Conservation (phyloP, 2,797 vertebrate species). For the Brotula barbata region DNA sequence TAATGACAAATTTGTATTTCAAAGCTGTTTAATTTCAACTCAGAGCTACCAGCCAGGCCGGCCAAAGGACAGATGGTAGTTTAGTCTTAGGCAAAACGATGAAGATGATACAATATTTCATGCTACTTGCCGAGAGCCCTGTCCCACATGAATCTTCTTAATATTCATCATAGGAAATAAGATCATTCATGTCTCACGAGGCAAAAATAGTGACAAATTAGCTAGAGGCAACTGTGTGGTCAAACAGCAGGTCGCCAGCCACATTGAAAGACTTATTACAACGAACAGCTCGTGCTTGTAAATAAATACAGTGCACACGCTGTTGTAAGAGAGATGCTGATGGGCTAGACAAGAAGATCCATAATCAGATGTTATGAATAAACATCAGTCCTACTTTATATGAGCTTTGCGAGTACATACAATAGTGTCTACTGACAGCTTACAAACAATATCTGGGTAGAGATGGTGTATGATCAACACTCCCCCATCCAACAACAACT, state of each 20-base stretch:
- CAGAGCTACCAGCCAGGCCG: conserved; percentile 4
- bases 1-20: conserved; percentile 1
- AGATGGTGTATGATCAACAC: too few species aligned
- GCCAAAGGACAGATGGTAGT: conserved; percentile 58
- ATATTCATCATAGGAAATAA: conserved; percentile 47
- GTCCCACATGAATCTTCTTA: conserved; percentile 54
- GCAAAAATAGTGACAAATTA: conserved; percentile 33
- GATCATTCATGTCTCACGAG: conserved; percentile 16
- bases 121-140: conserved; percentile 53
- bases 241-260: conserved; percentile 24
- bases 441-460: too few species aligned
- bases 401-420: too few species aligned
- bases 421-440: too few species aligned
- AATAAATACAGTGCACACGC: conserved; percentile 13
- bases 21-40: background rate
- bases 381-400: background rate
- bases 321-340: conserved; percentile 16
- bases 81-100: conserved; percentile 20
- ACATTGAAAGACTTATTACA: conserved; percentile 24
- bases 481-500: too few species aligned
- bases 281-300: conserved; percentile 29
- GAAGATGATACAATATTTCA: conserved; percentile 13
- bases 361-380: background rate
- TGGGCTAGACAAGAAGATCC: conserved; percentile 6
- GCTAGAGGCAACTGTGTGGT: conserved; percentile 18